Base-by-base conservation (phyloP, 2,797 vertebrate genomes). In the Hapalemur alaotrensis region DNA sequence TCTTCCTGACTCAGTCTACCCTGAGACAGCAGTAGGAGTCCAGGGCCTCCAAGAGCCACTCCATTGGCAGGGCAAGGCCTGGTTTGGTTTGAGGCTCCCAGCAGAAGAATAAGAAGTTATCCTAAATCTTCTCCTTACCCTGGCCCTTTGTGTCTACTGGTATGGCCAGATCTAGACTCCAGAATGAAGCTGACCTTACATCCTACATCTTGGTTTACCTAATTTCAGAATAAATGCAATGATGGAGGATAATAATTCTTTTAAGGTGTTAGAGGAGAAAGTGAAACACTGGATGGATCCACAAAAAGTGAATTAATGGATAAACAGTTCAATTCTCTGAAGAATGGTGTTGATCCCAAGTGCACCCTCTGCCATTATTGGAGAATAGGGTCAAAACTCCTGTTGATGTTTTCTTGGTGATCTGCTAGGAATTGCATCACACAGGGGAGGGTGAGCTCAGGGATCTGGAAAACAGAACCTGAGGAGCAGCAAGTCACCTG, bases 51-150 rank as follows among this genome's bases (percentile, higher is more conserved):
- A 13, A 57, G 61, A 52, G 7, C 67, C 30, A 7, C 6, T 54
- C 13, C 43, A 48, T 0, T 2, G 2, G 25, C 3, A 15, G 46
- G 48, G 1, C n/a, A 4, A 38, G 38, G 28, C 28, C 28, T 79
- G 6, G 23, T 30, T 30, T 59, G 50, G 23, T 35, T 78, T 38
- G 38, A 30, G 35, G 30, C 20, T 92, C 67, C 65, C 28, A 84
- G 63, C 14, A 28, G 48, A 28, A 88, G 63, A 88, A 57, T 41
- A 7, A 14, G 5, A 59, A 63, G 32, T 46, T 43, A 38, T 48
- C 5, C 7, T 46, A 84, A 61, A 12, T 15, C 8, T 78, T 61
- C n/a, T 54, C 35, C 30, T 57, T 25, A 82, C 23, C 15, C 46
- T 46, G 65, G 23, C 38, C 63, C 41, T 73, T 75, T 32, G 59